Evolutionary conservation across 2,888 invertebrate genomes (phyloP), one percentile per base, ranked within the genome.

Genomic region (Molanna angustata): DNA sequence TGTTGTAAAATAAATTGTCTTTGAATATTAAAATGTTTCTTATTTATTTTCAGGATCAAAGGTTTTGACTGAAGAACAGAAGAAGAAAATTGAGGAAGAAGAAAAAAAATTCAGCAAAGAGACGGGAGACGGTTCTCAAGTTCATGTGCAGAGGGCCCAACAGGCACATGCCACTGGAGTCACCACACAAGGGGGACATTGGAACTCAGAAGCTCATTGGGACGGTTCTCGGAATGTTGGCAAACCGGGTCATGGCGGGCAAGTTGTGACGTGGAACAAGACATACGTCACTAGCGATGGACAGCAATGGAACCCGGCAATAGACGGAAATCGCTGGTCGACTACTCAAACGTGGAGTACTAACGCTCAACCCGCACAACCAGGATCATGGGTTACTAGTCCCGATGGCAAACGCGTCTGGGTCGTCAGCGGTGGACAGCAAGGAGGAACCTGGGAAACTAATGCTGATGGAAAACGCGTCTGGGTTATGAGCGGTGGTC

Each of bases 71-170:
- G 65, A 63, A 19, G 73, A 72, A 54, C 70, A 74, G 57, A 69
- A 66, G 58, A 64, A 63, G 52, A 62, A 64, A 37, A 61, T 70
- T 13, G 69, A 69, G 42, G 67, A 66, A 22, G 70, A 72, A 57
- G 69, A 72, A 49, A 66, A 41, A 58, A 67, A 40, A 13, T 49
- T 59, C 16, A 42, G 59, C 32, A 71, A 71, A 48, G 68, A 67
- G 2, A 63, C 69, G 4, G 77, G 76, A 2, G 76, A 77, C 63
- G 74, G 71, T 7, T 75, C 75, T 1, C 65, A 63, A 11, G 64
- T 71, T 2, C 73, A 76, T 31, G 59, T 62, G 32, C 62, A 70
- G 53, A 66, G 76, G 18, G 70, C 70, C 11, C 66, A 70, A 55
- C 46, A 60, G 47, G 54, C 58, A 7, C 54, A 61, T n/a, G 21